Evolutionary conservation across 1,140 invertebrate species (phyloP).

Genomic region (Drosophila busckii): DNA sequence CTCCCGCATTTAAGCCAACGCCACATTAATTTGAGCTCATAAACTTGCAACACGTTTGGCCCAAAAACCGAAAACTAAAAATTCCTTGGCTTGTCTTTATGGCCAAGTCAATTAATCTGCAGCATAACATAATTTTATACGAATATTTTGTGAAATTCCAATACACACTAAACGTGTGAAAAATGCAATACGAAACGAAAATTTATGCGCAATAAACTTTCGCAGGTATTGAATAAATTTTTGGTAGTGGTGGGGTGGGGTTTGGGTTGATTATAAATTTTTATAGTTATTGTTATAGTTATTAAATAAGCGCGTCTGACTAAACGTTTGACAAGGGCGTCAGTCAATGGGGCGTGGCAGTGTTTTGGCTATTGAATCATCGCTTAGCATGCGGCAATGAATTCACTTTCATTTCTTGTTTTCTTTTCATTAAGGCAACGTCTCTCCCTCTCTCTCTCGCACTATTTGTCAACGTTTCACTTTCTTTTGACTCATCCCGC

Average conservation of each 20-base stretch:
- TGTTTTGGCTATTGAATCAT: slow-evolving; percentile 26
- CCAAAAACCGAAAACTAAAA: too few relatives aligned
- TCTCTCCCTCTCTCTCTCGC: slow-evolving; percentile 13
- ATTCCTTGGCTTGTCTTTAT: too few relatives aligned
- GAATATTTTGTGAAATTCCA: too few relatives aligned
- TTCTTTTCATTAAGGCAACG: slow-evolving; percentile 30
- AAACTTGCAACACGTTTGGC: too few relatives aligned
- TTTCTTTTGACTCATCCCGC: slow-evolving; percentile 68
- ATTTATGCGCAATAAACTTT: slow-evolving; percentile 48
- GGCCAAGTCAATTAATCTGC: too few relatives aligned
- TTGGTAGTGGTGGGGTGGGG: background rate
- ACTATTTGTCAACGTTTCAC: slow-evolving; percentile 34
- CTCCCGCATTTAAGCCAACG: too few relatives aligned
- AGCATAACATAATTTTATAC: too few relatives aligned
- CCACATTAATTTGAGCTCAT: too few relatives aligned
- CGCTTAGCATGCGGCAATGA: slow-evolving; percentile 13
- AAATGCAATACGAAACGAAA: slow-evolving; percentile 9
- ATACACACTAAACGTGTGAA: slow-evolving; percentile 35
- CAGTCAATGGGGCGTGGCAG: slow-evolving; percentile 20
- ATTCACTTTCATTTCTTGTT: slow-evolving; percentile 32
- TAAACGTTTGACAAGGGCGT: too few relatives aligned
- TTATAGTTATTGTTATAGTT: too few relatives aligned
- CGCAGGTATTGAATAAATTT: slow-evolving; percentile 21
- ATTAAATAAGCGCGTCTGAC: too few relatives aligned
- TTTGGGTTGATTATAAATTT: too few relatives aligned